Conservation (phyloP, 2,113 vertebrate species). For the Austrofundulus limnaeus region DNA sequence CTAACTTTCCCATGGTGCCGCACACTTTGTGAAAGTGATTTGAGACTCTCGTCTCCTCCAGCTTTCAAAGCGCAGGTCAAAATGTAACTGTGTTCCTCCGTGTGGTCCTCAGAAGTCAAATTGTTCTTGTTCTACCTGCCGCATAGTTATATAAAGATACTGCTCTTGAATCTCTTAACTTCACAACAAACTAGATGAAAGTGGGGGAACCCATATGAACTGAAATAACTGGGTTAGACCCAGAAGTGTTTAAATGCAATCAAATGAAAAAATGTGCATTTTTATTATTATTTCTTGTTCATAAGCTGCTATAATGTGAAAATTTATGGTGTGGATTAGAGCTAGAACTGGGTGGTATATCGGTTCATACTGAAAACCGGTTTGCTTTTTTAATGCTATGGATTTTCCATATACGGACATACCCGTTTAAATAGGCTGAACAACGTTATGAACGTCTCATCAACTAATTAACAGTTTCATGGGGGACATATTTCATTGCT, state of each 20-base stretch:
- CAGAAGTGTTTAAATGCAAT: conserved; percentile 8
- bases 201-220: neutral
- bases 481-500: too few relatives aligned
- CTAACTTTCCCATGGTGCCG: conserved; percentile 1
- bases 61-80: conserved; percentile 47
- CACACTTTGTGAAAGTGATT: conserved; percentile 32
- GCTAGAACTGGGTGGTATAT: too few relatives aligned
- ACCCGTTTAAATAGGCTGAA: too few relatives aligned
- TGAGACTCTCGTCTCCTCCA: conserved; percentile 26
- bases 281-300: neutral
- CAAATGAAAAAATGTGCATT: neutral
- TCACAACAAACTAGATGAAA: conserved; percentile 36
- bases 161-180: conserved; percentile 25
- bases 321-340: too few relatives aligned
- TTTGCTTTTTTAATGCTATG: too few relatives aligned
- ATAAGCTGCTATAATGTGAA: too few relatives aligned
- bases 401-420: too few relatives aligned
- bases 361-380: too few relatives aligned
- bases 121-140: conserved; percentile 48
- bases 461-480: too few relatives aligned
- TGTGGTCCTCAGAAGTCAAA: conserved; percentile 28
- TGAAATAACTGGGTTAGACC: conserved; percentile 6
- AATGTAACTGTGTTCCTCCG: conserved; percentile 30
- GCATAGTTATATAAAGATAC: conserved; percentile 8
- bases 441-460: too few relatives aligned